phyloP scores from a whole-genome alignment of 2,113 vertebrate species.

The Rana temporaria region DNA sequence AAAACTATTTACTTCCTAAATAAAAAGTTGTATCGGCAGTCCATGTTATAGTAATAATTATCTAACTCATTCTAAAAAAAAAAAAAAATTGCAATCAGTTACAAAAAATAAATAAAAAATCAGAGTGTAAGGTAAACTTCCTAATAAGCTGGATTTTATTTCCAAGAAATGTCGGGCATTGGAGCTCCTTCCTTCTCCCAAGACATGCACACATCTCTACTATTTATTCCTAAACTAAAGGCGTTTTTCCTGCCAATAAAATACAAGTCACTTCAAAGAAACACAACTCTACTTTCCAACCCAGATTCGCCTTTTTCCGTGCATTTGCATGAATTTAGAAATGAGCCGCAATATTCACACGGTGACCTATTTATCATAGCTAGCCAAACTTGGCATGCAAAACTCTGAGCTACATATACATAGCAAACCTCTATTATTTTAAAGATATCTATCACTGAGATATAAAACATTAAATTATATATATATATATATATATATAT shows the following conservation, averaged over 20 bases:
- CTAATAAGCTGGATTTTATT: no score
- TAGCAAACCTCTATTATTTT: neutral
- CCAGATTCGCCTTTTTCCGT: constrained; percentile 6
- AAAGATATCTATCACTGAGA: neutral
- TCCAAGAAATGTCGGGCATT: no score
- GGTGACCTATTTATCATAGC: constrained; percentile 18
- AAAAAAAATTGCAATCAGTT: no score
- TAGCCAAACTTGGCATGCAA: neutral
- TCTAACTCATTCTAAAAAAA: neutral
- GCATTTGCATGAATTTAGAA: constrained; percentile 27
- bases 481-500: neutral
- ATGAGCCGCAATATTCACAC: neutral
- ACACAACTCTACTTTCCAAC: neutral
- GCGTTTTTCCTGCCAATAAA: neutral
- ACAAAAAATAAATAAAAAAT: no score
- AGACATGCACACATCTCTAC: neutral
- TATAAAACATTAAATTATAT: neutral
- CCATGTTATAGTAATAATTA: neutral
- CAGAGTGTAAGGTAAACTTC: no score
- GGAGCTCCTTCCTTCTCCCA: neutral
- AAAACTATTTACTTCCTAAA: neutral
- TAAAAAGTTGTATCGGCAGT: neutral
- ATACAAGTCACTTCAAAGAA: constrained; percentile 11
- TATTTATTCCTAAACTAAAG: constrained; percentile 20
- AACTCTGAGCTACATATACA: neutral